Base-by-base conservation (phyloP, 2,113 vertebrate genomes). In the Rhea americana region DNA sequence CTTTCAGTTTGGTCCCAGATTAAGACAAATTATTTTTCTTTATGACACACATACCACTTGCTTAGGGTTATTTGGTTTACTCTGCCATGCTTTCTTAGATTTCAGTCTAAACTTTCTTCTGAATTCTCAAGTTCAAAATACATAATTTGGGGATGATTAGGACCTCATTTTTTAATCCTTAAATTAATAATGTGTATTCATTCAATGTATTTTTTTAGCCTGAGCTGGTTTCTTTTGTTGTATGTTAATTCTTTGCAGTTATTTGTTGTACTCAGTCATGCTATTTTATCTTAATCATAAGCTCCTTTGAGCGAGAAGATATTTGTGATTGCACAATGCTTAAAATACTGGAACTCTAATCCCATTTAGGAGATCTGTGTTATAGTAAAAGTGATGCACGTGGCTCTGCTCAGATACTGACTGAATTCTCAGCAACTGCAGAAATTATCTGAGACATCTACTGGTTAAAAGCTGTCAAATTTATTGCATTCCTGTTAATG, bases 261-360 rank as follows among this genome's bases (percentile, higher is more conserved):
- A 56, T 43, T 18, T 56, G 4, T 91, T 95, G 39, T 32, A 24
- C 28, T 74, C 51, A 20, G 35, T 87, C 59, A 5, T 37, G 47
- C 50, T 4, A 8, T 66, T 91, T 87, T 93, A n/a, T 82, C 45
- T 85, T 92, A 68, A 63, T 91, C 63, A n/a, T 91, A 79, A 70
- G n/a, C 7, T 32, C 85, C 59, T 91, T 89, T 62, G 75, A 87
- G 67, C 19, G 79, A 73, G 43, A 85, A 51, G 58, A 4, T 76
- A 79, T 65, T 92, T 91, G 19, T 61, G 25, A 73, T 58, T 89
- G 63, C 58, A 77, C 58, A 85, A 5, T 80, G 19, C 63, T 77
- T 80, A 85, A 63, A 82, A 72, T 89, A 89, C 91, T 53, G 71
- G 45, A 85, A 20, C 26, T 83, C 24, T 79, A 74, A 82, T 91